phyloP scores from a whole-genome alignment of 2,888 invertebrate genomes.

The Drosophila incognita region DNA sequence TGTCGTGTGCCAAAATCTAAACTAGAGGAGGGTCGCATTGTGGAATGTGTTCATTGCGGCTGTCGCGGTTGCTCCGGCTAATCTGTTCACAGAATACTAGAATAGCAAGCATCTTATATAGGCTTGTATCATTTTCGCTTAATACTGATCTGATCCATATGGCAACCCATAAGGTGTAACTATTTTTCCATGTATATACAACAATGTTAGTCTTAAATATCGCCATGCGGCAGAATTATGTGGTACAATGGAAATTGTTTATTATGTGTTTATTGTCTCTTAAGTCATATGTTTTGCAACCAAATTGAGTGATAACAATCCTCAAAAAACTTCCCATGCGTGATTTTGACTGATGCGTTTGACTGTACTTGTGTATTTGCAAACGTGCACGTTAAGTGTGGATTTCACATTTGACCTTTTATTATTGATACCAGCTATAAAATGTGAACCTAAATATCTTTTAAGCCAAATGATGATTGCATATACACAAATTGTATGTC shows the following conservation, averaged over 20 bases:
- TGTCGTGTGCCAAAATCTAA: conserved; percentile 99
- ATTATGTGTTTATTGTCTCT: not conserved
- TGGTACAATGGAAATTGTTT: conserved; percentile 1
- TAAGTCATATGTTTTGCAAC: not conserved
- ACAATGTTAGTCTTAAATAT: conserved; percentile 10
- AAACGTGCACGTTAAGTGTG: not conserved
- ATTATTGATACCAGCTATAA: not conserved
- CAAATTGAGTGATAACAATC: not conserved
- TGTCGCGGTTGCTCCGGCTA: conserved; percentile 98
- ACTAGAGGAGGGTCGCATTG: conserved; percentile 97
- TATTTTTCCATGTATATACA: conserved; percentile 18
- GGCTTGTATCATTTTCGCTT: not conserved
- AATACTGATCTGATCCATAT: not conserved
- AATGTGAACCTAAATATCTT: not conserved
- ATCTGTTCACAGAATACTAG: not conserved
- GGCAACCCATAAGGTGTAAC: not conserved
- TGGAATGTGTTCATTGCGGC: conserved; percentile 99
- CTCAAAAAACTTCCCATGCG: not conserved
- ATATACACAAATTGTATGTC: not conserved
- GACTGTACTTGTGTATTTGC: not conserved
- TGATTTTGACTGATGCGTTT: not conserved
- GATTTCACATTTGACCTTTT: not conserved
- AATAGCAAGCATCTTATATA: not conserved
- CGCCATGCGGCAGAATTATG: not conserved
- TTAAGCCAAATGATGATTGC: not conserved